phyloP scores from a whole-genome alignment of 2,113 vertebrate species.

The Mustelus asterias region DNA sequence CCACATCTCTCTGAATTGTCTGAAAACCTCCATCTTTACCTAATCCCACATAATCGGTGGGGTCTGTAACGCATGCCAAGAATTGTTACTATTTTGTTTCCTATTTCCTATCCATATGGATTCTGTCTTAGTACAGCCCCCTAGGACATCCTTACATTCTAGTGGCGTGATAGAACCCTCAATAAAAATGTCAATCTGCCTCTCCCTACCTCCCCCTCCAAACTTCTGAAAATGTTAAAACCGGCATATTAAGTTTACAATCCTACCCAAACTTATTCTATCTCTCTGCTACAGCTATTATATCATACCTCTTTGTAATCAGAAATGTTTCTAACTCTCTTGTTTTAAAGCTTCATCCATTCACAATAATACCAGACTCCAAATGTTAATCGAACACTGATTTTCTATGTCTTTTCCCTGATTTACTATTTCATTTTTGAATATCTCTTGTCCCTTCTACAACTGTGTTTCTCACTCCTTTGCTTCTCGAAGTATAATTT shows the following conservation, averaged over 20 bases:
- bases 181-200: background rate
- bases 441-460: background rate
- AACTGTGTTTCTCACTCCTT: background rate
- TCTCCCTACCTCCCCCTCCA: background rate
- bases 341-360: background rate
- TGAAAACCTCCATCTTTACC: background rate
- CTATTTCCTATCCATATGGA: slow-evolving; percentile 14
- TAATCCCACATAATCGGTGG: background rate
- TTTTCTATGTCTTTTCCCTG: background rate
- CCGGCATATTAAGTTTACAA: background rate
- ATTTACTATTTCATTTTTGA: background rate
- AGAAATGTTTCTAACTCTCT: background rate
- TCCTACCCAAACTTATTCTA: background rate
- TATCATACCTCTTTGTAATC: background rate
- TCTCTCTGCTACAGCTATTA: slow-evolving; percentile 1
- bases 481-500: background rate
- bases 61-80: background rate
- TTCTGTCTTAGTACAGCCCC: background rate
- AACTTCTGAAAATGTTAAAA: background rate
- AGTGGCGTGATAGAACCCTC: background rate
- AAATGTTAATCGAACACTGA: background rate
- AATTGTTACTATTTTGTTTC: background rate
- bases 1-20: background rate
- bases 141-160: background rate
- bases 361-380: background rate